A percentile compares a stretch with the other conserved stretches of the same genome.
Conservation (phyloP, 2,888 invertebrate genomes). For the Serripes groenlandicus region DNA sequence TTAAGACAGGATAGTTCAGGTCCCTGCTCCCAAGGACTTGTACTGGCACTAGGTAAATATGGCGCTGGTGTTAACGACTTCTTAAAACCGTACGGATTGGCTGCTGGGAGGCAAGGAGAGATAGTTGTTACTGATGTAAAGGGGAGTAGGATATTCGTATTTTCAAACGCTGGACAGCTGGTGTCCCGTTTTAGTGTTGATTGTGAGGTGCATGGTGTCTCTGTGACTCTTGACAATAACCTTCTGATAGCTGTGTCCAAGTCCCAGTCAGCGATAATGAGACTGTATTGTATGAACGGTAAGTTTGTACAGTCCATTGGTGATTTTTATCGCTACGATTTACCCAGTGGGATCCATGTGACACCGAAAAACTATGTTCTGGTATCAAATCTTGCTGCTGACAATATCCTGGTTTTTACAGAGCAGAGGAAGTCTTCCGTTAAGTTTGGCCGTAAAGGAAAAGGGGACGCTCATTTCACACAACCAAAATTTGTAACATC, state of each 20-base stretch:
- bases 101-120: slow-evolving; percentile 76
- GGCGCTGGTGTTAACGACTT: slow-evolving; percentile 76
- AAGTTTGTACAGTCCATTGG: slow-evolving; percentile 73
- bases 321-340: slow-evolving; percentile 76
- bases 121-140: slow-evolving; percentile 78
- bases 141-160: slow-evolving; percentile 80
- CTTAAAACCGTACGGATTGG: slow-evolving; percentile 78
- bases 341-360: slow-evolving; percentile 77
- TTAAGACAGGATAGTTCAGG: slow-evolving; percentile 18
- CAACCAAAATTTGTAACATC: slow-evolving; percentile 77
- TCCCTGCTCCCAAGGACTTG: slow-evolving; percentile 70
- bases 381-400: slow-evolving; percentile 75
- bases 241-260: slow-evolving; percentile 77
- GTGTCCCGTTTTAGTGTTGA: slow-evolving; percentile 67
- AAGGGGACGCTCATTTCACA: slow-evolving; percentile 77
- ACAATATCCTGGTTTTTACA: slow-evolving; percentile 78
- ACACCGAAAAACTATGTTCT: slow-evolving; percentile 71
- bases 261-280: slow-evolving; percentile 75
- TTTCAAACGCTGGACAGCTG: slow-evolving; percentile 73
- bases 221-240: slow-evolving; percentile 73
- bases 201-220: slow-evolving; percentile 76
- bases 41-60: slow-evolving; percentile 77
- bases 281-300: slow-evolving; percentile 73
- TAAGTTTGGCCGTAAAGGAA: slow-evolving; percentile 81
- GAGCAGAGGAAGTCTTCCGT: slow-evolving; percentile 77